A percentile compares a stretch with the other conserved stretches of the same genome.
Evolutionary conservation across 2,113 vertebrate species (phyloP).

Genomic region (Gavia stellata): DNA sequence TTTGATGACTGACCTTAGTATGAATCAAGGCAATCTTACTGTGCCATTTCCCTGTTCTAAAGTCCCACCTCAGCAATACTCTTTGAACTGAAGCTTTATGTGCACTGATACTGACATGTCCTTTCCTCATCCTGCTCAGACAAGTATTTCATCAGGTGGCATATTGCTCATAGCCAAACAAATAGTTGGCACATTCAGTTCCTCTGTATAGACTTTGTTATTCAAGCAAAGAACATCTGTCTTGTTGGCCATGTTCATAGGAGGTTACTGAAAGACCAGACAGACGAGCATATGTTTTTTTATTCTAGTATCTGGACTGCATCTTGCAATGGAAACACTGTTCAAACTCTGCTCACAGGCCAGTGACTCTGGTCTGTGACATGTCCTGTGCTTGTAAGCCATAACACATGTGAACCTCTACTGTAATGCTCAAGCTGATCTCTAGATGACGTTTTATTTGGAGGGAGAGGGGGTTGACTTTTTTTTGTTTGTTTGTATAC

Average conservation of each 20-base stretch:
- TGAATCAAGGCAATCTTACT: neutral
- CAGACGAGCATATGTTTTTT: neutral
- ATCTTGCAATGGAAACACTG: neutral
- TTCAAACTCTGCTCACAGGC: neutral
- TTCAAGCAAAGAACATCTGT: constrained; percentile 18
- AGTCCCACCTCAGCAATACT: neutral
- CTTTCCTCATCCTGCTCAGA: neutral
- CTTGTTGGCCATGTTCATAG: neutral
- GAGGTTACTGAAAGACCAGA: neutral
- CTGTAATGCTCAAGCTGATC: neutral
- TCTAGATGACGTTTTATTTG: neutral
- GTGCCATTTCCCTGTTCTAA: neutral
- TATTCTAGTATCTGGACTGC: neutral
- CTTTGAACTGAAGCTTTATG: neutral
- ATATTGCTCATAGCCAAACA: neutral
- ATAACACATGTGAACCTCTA: neutral
- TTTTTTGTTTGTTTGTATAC: neutral
- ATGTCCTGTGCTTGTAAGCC: neutral
- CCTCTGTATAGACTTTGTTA: neutral
- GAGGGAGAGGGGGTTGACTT: no score
- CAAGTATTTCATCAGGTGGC: constrained; percentile 11
- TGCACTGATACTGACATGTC: neutral
- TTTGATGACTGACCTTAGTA: neutral
- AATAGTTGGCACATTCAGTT: neutral
- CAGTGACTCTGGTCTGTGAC: neutral